phyloP scores from a whole-genome alignment of 2,888 invertebrate genomes.

The Thyatira batis region DNA sequence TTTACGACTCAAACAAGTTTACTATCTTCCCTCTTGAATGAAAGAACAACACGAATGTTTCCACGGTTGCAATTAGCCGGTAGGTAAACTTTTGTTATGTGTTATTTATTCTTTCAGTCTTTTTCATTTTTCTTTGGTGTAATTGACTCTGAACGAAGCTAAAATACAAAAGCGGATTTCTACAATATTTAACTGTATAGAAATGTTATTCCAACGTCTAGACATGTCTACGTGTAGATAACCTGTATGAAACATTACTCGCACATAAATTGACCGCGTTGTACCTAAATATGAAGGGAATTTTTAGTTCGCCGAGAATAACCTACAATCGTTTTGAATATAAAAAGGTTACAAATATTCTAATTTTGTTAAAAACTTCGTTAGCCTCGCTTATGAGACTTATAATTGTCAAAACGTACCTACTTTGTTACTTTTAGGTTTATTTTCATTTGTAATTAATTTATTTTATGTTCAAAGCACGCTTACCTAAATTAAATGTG shows the following conservation, averaged over 20 bases:
- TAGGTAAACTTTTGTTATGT: conserved; percentile 43
- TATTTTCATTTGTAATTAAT: no score
- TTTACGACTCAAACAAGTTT: conserved; percentile 47
- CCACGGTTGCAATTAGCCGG: conserved; percentile 49
- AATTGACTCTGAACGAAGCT: conserved; percentile 26
- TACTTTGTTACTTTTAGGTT: no score
- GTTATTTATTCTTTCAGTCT: conserved; percentile 19
- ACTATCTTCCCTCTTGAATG: conserved; percentile 38
- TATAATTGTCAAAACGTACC: no score
- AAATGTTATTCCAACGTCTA: background rate
- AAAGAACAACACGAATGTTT: conserved; percentile 36
- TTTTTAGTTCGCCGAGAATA: background rate
- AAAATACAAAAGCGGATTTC: background rate
- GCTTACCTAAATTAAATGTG: no score
- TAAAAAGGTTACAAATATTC: no score
- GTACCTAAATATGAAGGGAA: background rate
- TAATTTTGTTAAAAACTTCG: background rate
- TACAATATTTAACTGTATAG: background rate
- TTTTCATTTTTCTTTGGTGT: conserved; percentile 30
- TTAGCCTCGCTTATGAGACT: background rate
- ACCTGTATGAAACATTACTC: background rate
- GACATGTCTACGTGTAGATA: background rate
- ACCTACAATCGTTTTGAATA: background rate
- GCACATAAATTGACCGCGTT: no score
- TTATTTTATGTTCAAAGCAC: no score